Conservation (phyloP, 2,113 vertebrate genomes). For the Alligator mississippiensis region DNA sequence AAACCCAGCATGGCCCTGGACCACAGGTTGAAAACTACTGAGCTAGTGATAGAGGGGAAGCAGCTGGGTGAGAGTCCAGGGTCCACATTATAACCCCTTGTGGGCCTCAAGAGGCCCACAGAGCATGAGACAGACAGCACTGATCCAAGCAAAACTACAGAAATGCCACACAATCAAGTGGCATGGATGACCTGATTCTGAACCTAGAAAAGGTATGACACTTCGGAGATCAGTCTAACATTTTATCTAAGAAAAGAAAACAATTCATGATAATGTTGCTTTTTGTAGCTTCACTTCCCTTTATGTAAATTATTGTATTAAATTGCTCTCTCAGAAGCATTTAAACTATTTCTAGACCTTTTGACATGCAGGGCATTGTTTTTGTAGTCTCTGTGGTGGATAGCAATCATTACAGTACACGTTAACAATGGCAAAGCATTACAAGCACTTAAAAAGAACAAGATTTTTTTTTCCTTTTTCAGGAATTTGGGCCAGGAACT, state of each 20-base stretch:
- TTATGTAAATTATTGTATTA: neutral
- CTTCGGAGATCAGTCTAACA: neutral
- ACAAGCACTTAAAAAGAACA: neutral
- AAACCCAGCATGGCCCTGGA: too few species aligned
- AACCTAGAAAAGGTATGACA: neutral
- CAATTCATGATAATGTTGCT: neutral
- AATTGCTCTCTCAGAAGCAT: neutral
- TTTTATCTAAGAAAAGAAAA: neutral
- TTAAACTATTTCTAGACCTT: neutral
- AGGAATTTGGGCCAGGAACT: neutral
- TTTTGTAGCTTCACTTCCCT: neutral
- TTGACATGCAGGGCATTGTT: neutral
- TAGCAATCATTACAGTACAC: neutral
- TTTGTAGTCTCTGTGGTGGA: rapidly evolving
- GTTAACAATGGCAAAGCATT: neutral
- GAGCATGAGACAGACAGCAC: too few species aligned
- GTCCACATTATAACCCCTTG: too few species aligned
- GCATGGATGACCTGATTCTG: neutral
- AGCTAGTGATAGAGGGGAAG: too few species aligned
- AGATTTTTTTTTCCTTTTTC: too few species aligned
- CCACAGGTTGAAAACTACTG: too few species aligned
- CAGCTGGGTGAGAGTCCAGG: too few species aligned
- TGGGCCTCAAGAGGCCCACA: too few species aligned
- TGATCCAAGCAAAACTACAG: neutral
- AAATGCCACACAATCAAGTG: neutral